Evolutionary conservation across 2,888 invertebrate genomes (phyloP).

Genomic region (Asteroscopus sphinx): DNA sequence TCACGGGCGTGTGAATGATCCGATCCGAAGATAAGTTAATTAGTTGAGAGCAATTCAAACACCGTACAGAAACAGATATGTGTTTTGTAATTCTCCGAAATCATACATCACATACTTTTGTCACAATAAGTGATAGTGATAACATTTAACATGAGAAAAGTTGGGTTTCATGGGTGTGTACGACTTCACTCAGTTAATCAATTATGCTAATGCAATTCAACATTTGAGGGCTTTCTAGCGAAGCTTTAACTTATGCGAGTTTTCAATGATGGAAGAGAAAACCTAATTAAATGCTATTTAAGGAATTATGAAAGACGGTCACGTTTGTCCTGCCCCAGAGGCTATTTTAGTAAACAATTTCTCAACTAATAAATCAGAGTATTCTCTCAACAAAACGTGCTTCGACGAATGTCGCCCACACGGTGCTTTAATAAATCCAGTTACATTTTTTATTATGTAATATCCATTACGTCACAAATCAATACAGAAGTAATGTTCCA

Average conservation of each 20-base stretch:
- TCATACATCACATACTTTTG: not conserved
- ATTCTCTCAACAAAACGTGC: slow-evolving; percentile 17
- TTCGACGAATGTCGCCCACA: slow-evolving; percentile 36
- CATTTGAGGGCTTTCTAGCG: no score
- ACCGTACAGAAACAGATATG: slow-evolving; percentile 25
- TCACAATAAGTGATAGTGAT: no score
- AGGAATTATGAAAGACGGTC: not conserved
- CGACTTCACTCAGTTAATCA: no score
- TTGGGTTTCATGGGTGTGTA: no score
- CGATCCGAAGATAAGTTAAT: slow-evolving; percentile 53
- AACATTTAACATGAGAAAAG: no score
- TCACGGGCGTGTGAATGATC: slow-evolving; percentile 56
- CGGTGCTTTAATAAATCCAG: slow-evolving; percentile 27
- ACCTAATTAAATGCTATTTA: no score
- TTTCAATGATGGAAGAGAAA: no score
- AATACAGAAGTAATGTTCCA: slow-evolving; percentile 18
- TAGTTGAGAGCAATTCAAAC: slow-evolving; percentile 46
- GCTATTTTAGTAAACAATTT: slow-evolving; percentile 9
- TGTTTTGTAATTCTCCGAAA: not conserved
- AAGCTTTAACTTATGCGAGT: no score
- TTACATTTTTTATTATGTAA: slow-evolving; percentile 46
- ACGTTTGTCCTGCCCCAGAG: not conserved
- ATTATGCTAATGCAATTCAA: no score
- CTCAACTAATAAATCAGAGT: slow-evolving; percentile 23
- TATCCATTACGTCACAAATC: slow-evolving; percentile 22